Base-by-base conservation (phyloP, 1,140 invertebrate species). In the Octopus sinensis region DNA sequence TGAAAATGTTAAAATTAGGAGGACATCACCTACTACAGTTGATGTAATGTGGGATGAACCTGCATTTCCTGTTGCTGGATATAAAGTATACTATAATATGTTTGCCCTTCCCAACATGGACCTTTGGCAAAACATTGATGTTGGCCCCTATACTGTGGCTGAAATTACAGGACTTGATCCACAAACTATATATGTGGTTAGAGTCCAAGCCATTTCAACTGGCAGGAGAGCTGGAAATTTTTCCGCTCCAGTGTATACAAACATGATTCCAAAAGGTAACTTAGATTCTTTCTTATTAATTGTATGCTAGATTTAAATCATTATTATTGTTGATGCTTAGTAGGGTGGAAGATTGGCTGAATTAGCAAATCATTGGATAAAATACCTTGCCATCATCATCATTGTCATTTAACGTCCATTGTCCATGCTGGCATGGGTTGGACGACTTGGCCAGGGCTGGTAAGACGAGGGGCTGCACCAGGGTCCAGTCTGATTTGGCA, bases 41-140 rank as follows among this genome's bases (percentile, higher is more conserved):
- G 96, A 97, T 91, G 92, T 98, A 4, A 98, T 96, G 95, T 98
- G 97, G 97, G 96, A 98, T 88, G 93, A 95, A 93, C 94, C 83
- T 94, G 84, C 88, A 82, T 83, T 89, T 82, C 85, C 88, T 4
- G 90, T 96, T 88, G 92, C 95, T 51, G 96, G 97, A n/a, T 99
- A 98, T 87, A 90, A 92, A 84, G 91, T 93, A n/a, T 89, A 85
- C 79, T 90, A 90, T 83, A 88, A 87, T 81, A 85, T 86, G 76
- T 88, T 86, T 81, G 85, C 84, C 23, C 83, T 83, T 4, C 83
- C 84, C 2, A 84, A 87, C 81, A 86, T 89, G 83, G 86, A 86
- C 52, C 79, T 85, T 4, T 91, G 90, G 90, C 81, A 85, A 7
- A 84, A 83, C 54, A 81, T 88, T n/a, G 88, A 88, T 12, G 81